phyloP scores from a whole-genome alignment of 2,888 invertebrate species.

The Xestoiulus laeticollis region DNA sequence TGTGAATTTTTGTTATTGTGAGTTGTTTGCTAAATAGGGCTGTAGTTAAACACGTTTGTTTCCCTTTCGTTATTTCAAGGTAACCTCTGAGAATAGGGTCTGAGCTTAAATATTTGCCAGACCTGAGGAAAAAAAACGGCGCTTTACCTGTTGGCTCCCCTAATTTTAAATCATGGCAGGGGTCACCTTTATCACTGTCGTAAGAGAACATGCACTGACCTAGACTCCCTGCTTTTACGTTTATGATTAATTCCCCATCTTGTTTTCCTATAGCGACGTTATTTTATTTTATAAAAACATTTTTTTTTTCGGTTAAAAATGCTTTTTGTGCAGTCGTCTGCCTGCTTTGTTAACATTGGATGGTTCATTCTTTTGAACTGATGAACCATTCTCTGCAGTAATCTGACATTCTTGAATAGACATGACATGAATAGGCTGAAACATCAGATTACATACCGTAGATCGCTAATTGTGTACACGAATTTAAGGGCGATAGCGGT shows the following conservation, averaged over 20 bases:
- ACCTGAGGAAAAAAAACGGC: background rate
- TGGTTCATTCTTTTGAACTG: background rate
- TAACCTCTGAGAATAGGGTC: background rate
- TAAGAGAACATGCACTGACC: background rate
- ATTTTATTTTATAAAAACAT: background rate
- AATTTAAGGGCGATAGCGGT: too few relatives aligned
- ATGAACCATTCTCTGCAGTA: background rate
- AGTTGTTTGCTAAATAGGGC: background rate
- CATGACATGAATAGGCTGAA: too few relatives aligned
- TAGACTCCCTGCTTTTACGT: background rate
- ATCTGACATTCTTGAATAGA: background rate
- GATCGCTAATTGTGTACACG: too few relatives aligned
- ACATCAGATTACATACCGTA: too few relatives aligned
- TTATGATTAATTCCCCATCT: background rate
- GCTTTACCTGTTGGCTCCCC: conserved; percentile 1
- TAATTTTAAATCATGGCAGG: background rate
- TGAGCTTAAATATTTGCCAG: background rate
- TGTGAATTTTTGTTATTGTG: conserved; percentile 29
- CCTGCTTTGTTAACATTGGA: background rate
- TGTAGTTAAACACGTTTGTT: conserved; percentile 22
- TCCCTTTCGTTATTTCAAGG: conserved; percentile 29
- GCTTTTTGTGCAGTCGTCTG: background rate
- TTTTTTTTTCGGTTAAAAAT: background rate
- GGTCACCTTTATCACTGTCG: conserved; percentile 28
- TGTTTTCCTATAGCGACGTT: background rate